phyloP scores from a whole-genome alignment of 2,888 invertebrate genomes.

The Gisinianus flammeolus region DNA sequence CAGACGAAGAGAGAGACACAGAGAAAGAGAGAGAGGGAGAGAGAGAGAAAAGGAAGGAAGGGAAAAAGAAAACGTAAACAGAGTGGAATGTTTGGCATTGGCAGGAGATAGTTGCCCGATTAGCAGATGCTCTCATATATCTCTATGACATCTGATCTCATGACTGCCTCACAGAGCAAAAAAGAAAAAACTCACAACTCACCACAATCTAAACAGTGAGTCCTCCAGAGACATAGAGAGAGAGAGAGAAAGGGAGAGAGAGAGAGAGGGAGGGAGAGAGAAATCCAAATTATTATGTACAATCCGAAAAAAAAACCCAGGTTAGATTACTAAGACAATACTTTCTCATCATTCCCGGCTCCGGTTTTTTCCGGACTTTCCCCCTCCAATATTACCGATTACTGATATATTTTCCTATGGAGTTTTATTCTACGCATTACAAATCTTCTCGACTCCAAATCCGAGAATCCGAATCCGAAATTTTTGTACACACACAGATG shows the following conservation, averaged over 20 bases:
- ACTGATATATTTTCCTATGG: no score
- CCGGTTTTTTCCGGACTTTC: no score
- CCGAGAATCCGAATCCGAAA: no score
- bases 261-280: not conserved
- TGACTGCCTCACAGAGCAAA: not conserved
- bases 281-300: no score
- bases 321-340: no score
- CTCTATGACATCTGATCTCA: conserved; percentile 5
- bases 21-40: not conserved
- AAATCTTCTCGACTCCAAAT: no score
- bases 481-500: no score
- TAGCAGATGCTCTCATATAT: conserved; percentile 18
- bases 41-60: not conserved
- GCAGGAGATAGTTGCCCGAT: not conserved
- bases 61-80: not conserved
- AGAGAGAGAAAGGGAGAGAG: not conserved
- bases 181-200: not conserved
- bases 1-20: not conserved
- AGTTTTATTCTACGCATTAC: no score
- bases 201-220: not conserved
- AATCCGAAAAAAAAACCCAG: no score
- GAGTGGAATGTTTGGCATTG: not conserved
- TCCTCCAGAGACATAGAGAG: not conserved
- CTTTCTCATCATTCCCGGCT: no score
- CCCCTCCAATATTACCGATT: no score